Evolutionary conservation across 1,140 invertebrate genomes (phyloP).

Genomic region (Drosophila leontia): DNA sequence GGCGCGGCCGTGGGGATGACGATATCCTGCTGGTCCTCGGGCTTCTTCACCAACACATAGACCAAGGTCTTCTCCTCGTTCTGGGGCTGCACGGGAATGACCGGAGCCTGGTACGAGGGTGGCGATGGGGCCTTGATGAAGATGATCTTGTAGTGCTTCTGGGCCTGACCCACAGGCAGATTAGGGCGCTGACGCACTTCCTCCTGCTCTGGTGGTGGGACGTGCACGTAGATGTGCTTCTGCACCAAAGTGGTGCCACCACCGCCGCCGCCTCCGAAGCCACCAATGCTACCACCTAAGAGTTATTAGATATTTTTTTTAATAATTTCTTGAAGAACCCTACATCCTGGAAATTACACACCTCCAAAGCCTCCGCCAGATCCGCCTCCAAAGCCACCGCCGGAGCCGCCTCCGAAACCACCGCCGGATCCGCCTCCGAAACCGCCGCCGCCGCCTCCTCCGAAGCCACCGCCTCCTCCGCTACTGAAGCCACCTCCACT

Average conservation of each 20-base stretch:
- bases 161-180: conserved; percentile 87
- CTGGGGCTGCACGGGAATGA: conserved; percentile 90
- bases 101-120: conserved; percentile 90
- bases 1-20: conserved; percentile 90
- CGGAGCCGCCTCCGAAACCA: conserved; percentile 66
- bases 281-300: conserved; percentile 83
- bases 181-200: conserved; percentile 87
- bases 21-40: conserved; percentile 92
- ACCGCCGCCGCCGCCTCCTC: conserved; percentile 45
- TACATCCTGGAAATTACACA: conserved; percentile 38
- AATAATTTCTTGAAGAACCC: background rate
- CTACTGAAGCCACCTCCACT: conserved; percentile 55
- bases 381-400: conserved; percentile 57
- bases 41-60: conserved; percentile 94
- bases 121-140: conserved; percentile 94
- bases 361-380: conserved; percentile 55
- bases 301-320: conserved; percentile 12
- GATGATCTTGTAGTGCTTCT: conserved; percentile 95
- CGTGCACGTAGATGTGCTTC: conserved; percentile 93
- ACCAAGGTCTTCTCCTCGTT: conserved; percentile 95
- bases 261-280: conserved; percentile 77
- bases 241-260: conserved; percentile 87
- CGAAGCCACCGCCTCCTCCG: conserved; percentile 25
- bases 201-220: conserved; percentile 91
- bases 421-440: conserved; percentile 65